These are phyloP conservation scores for Pachycephala philippinensis DNA, from an alignment of 2,113 vertebrate genomes.

Conservation along the genomic window DNA sequence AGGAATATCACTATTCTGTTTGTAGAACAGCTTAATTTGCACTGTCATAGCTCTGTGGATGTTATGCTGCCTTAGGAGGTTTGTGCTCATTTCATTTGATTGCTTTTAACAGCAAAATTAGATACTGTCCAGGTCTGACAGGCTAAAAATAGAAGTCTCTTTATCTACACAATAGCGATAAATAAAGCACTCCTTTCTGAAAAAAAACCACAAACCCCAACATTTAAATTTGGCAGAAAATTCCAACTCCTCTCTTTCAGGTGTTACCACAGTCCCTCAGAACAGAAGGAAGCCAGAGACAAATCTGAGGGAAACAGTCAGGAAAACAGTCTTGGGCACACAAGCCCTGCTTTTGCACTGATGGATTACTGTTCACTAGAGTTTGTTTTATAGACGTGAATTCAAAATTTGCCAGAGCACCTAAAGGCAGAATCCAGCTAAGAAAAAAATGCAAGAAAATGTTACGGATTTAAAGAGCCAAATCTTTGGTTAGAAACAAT, in stretches of 20 bases:
- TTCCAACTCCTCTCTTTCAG: not conserved
- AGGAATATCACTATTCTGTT: not conserved
- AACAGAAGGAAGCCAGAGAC: not conserved
- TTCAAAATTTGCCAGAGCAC: not conserved
- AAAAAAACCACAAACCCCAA: not conserved
- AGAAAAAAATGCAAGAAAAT: not conserved
- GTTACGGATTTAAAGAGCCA: not conserved
- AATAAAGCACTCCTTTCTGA: not conserved
- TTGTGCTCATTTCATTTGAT: not conserved
- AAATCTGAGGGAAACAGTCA: not conserved
- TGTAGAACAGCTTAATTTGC: not conserved
- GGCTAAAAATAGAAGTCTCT: not conserved
- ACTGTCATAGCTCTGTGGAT: not conserved
- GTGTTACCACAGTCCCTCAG: not conserved
- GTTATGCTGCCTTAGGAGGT: not conserved
- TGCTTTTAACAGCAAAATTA: conserved; percentile 24
- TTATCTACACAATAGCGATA: conserved; percentile 8
- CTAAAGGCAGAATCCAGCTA: not conserved
- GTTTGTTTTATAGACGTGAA: not conserved
- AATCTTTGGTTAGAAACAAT: not conserved
- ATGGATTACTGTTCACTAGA: not conserved
- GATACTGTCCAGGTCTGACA: conserved; percentile 6
- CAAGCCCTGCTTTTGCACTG: not conserved
- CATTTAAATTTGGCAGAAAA: not conserved
- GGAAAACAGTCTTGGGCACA: not conserved